A percentile compares a stretch with the other conserved stretches of the same genome.
Evolutionary conservation across 2,888 invertebrate species (phyloP).

Genomic region (Carcina quercana): DNA sequence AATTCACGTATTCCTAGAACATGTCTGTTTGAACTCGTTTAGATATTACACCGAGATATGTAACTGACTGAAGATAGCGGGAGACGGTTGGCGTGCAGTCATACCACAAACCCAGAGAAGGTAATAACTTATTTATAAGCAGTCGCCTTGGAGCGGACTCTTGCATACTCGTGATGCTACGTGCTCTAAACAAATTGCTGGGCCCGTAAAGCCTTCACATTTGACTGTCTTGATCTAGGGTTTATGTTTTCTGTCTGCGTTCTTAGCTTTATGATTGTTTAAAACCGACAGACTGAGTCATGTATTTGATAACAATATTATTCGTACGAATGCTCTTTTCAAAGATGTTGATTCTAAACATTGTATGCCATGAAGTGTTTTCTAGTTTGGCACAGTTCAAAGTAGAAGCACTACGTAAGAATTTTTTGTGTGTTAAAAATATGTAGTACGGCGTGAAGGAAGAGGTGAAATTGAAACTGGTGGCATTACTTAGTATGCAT

Average conservation of each 20-base stretch:
- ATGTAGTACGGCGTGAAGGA: slow-evolving; percentile 41
- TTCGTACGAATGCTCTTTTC: too few relatives aligned
- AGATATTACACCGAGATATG: slow-evolving; percentile 4
- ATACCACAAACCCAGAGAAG: slow-evolving; percentile 24
- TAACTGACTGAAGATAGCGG: slow-evolving; percentile 21
- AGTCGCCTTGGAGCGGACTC: slow-evolving; percentile 28
- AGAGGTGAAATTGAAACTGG: slow-evolving; percentile 64
- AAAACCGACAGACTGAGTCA: slow-evolving; percentile 1
- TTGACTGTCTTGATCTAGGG: slow-evolving; percentile 3
- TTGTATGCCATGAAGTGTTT: too few relatives aligned
- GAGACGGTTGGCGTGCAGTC: slow-evolving; percentile 28
- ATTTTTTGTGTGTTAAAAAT: slow-evolving; percentile 26
- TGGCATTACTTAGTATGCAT: slow-evolving; percentile 70
- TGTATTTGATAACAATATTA: too few relatives aligned
- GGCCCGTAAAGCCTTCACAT: slow-evolving; percentile 7
- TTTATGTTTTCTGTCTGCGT: slow-evolving; percentile 1
- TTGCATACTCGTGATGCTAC: slow-evolving; percentile 21
- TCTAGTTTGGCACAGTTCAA: too few relatives aligned
- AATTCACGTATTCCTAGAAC: neutral
- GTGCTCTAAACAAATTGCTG: slow-evolving; percentile 18
- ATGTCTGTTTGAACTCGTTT: slow-evolving; percentile 3
- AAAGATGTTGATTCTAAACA: too few relatives aligned
- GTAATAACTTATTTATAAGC: slow-evolving; percentile 57
- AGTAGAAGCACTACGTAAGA: too few relatives aligned
- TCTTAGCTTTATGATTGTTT: neutral